Evolutionary conservation across 2,888 invertebrate species (phyloP).

Genomic region (Tipula unca): DNA sequence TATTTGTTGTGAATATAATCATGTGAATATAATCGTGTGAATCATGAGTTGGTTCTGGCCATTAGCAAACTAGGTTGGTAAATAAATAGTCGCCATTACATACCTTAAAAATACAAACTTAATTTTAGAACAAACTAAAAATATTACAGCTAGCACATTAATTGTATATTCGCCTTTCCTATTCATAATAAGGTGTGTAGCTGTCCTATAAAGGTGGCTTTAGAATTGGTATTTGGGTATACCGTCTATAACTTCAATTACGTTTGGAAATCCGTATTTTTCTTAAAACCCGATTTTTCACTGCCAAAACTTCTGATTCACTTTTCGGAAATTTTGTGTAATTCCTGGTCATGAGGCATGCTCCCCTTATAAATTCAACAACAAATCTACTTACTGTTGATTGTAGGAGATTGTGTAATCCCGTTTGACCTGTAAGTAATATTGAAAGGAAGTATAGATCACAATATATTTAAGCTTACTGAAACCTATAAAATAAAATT

Average conservation of each 20-base stretch:
- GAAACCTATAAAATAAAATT: no score
- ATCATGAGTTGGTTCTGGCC: no score
- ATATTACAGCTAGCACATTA: neutral
- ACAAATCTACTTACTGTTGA: neutral
- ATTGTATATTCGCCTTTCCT: neutral
- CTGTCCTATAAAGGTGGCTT: neutral
- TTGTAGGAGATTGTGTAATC: neutral
- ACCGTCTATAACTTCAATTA: neutral
- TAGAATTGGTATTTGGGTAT: neutral
- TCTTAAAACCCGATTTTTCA: neutral
- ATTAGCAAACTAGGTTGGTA: neutral
- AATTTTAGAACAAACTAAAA: neutral
- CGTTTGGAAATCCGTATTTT: neutral
- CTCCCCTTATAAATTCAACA: neutral
- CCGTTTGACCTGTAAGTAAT: neutral
- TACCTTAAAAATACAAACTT: neutral
- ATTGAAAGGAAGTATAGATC: no score
- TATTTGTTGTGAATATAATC: no score
- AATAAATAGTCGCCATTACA: neutral
- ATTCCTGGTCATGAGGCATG: neutral
- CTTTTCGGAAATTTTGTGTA: neutral
- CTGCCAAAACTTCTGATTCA: neutral
- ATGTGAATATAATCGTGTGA: no score
- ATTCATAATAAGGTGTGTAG: neutral
- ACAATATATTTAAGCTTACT: no score